Evolutionary conservation across 2,797 vertebrate genomes (phyloP).

Genomic region (Lutra lutra): DNA sequence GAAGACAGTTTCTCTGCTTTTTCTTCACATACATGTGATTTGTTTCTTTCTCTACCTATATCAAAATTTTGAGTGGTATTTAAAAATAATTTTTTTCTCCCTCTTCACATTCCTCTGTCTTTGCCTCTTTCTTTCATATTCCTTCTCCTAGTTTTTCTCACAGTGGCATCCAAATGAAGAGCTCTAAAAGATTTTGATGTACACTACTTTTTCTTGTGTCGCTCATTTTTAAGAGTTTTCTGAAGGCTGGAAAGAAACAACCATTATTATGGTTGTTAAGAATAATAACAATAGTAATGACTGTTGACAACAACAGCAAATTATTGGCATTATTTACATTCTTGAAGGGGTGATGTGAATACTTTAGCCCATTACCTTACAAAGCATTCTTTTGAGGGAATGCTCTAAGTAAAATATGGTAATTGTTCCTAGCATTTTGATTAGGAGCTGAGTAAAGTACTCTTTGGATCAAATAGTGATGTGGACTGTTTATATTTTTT

Average conservation of each 20-base stretch:
- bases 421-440: not conserved
- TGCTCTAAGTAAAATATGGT: not conserved
- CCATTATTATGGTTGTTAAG: not conserved
- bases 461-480: not conserved
- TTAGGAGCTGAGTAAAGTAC: not conserved
- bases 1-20: not conserved
- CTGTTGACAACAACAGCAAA: not conserved
- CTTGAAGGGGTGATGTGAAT: not conserved
- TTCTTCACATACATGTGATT: not conserved
- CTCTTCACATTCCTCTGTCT: not conserved
- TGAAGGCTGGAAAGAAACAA: not conserved
- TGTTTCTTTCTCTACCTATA: not conserved
- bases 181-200: not conserved
- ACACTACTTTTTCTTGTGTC: not conserved
- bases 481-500: not conserved
- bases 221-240: constrained; percentile 12
- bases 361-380: not conserved
- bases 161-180: not conserved
- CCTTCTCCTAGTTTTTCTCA: accelerated
- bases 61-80: not conserved
- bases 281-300: not conserved
- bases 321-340: not conserved
- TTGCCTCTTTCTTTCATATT: not conserved
- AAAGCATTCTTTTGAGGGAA: not conserved
- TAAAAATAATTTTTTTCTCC: not conserved